phyloP scores from a whole-genome alignment of 37 sponge, comb jelly and placozoan species.

The Spongia lamella region DNA sequence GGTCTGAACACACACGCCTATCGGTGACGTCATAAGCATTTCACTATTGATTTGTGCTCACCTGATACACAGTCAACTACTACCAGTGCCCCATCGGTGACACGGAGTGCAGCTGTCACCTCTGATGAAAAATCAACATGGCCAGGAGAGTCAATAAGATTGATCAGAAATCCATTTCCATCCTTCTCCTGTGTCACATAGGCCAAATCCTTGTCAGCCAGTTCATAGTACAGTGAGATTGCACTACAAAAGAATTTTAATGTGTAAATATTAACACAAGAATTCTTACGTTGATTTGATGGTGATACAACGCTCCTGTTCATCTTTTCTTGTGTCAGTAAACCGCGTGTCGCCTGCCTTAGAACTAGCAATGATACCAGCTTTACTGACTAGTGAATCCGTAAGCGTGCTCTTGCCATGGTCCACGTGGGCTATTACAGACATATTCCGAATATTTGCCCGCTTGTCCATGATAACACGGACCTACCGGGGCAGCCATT shows the following conservation, averaged over 20 bases:
- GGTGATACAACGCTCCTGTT: constrained; percentile 99
- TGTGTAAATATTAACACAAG: too few species aligned
- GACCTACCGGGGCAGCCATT: constrained; percentile 45
- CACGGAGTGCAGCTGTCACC: constrained; percentile 86
- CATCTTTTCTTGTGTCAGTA: constrained; percentile 98
- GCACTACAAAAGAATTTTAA: constrained; percentile 30
- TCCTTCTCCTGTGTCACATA: constrained; percentile 51
- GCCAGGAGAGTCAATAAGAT: constrained; percentile 88
- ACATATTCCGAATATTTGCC: constrained; percentile 99
- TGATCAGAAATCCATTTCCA: constrained; percentile 86
- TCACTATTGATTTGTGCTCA: not conserved
- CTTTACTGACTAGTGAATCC: constrained; percentile 96
- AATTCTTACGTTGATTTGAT: constrained; percentile 99
- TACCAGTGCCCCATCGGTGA: constrained; percentile 87
- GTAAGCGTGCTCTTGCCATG: constrained; percentile 99
- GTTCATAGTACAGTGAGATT: constrained; percentile 83
- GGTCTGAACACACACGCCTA: not conserved
- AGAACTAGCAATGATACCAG: constrained; percentile 94
- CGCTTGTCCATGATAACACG: constrained; percentile 99
- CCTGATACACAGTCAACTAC: constrained; percentile 88
- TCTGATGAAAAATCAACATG: constrained; percentile 87
- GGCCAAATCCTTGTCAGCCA: constrained; percentile 59
- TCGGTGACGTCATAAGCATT: not conserved
- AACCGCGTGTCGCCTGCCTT: constrained; percentile 94
- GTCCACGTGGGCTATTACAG: constrained; percentile 99